These are phyloP conservation scores for Dicrostonyx torquatus DNA, from an alignment of 2,797 vertebrate genomes.

Conservation along the genomic window DNA sequence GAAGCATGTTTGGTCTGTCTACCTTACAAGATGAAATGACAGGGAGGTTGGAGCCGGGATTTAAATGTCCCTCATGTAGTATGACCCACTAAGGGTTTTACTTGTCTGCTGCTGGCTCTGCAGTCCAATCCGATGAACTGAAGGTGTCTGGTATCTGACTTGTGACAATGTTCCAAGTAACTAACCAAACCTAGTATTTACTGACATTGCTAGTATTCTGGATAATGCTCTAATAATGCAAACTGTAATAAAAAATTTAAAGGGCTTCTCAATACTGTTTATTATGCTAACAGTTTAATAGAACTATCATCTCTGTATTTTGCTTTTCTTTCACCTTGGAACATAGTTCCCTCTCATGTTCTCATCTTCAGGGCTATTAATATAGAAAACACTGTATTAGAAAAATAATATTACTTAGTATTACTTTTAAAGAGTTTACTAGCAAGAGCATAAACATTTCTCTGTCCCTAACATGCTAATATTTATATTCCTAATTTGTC, in stretches of 20 bases:
- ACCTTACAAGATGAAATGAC: background rate
- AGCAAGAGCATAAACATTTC: background rate
- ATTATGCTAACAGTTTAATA: background rate
- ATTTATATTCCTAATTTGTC: background rate
- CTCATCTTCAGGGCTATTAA: background rate
- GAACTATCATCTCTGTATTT: background rate
- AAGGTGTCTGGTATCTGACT: background rate
- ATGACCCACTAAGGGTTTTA: background rate
- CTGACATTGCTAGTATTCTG: background rate
- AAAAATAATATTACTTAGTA: background rate
- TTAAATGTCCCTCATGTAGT: background rate
- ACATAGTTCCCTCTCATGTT: background rate
- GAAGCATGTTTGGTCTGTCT: background rate
- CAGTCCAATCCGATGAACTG: background rate
- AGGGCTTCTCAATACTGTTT: background rate
- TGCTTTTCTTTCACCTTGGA: slow-evolving; percentile 28
- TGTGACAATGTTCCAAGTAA: background rate
- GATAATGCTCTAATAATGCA: background rate
- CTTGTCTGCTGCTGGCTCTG: background rate
- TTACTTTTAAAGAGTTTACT: background rate
- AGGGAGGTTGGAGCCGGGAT: background rate
- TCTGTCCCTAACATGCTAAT: background rate
- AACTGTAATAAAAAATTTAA: background rate
- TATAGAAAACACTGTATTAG: slow-evolving; percentile 6
- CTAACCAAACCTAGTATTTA: background rate